Conservation (phyloP, 2,888 invertebrate genomes). For the Galeopsomyia nigrocyanea region DNA sequence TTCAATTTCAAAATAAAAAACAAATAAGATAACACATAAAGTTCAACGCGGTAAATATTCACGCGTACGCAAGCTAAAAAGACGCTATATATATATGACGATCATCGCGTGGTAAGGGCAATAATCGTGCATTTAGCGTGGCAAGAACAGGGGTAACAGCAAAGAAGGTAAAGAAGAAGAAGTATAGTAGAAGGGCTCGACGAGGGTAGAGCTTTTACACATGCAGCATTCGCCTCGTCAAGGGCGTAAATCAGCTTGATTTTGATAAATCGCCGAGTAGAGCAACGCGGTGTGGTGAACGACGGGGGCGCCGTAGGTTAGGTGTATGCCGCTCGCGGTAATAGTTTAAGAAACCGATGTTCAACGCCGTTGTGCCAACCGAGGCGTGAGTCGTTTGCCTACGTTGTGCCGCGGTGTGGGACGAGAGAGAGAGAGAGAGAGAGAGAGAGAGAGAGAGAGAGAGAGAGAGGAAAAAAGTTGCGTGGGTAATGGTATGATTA, state of each 20-base stretch:
- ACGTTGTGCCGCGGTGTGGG: neutral
- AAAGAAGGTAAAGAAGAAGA: neutral
- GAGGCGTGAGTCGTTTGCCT: constrained; percentile 57
- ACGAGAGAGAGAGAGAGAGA: neutral
- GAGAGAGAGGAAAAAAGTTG: neutral
- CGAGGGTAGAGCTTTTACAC: neutral
- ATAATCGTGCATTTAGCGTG: constrained; percentile 31
- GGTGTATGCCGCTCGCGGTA: constrained; percentile 15
- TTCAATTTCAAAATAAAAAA: too few species aligned
- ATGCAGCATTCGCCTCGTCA: constrained; percentile 37
- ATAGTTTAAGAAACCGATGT: constrained; percentile 66
- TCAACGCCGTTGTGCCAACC: constrained; percentile 54
- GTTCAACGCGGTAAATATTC: too few species aligned
- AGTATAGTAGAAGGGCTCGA: neutral
- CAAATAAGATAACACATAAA: too few species aligned
- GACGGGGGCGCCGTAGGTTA: constrained; percentile 30
- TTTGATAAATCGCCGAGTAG: constrained; percentile 60
- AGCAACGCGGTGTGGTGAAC: constrained; percentile 8
- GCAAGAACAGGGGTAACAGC: neutral
- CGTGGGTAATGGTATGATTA: too few species aligned
- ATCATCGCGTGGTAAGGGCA: constrained; percentile 14
- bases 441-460: neutral
- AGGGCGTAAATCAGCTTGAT: constrained; percentile 56
- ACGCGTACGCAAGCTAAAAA: neutral
- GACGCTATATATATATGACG: constrained; percentile 2